A percentile compares a stretch with the other conserved stretches of the same genome.
Evolutionary conservation across 2,113 vertebrate species (phyloP).

Genomic region (Dipodomys spectabilis): DNA sequence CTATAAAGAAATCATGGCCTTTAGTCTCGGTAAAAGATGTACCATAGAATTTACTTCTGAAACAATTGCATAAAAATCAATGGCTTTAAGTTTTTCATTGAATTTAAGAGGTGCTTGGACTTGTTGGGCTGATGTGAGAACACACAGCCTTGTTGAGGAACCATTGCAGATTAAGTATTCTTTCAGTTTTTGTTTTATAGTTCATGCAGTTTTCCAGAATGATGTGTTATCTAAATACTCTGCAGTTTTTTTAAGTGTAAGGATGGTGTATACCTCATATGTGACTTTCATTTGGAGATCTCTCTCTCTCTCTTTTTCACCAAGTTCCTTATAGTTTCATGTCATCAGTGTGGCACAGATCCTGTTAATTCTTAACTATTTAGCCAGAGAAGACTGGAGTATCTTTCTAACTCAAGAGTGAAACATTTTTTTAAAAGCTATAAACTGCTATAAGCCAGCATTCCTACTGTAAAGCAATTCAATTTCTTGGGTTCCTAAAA

Average conservation of each 20-base stretch:
- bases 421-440: conserved; percentile 20
- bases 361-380: conserved; percentile 28
- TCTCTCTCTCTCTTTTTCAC: not conserved
- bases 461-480: not conserved
- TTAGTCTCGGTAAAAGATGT: conserved; percentile 9
- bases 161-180: conserved; percentile 17
- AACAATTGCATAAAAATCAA: not conserved
- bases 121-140: not conserved
- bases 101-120: not conserved
- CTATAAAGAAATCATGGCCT: not conserved
- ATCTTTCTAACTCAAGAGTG: conserved; percentile 14
- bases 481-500: conserved; percentile 43
- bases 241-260: not conserved
- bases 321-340: not conserved
- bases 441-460: not conserved
- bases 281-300: conserved; percentile 25
- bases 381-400: conserved; percentile 5
- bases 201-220: conserved; percentile 26
- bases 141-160: not conserved
- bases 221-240: conserved; percentile 34
- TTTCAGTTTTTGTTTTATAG: conserved; percentile 46
- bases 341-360: not conserved
- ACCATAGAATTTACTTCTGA: conserved; percentile 47
- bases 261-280: not conserved
- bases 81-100: not conserved